These are phyloP conservation scores for Agraylea sexmaculata DNA, from an alignment of 1,140 invertebrate genomes.

Conservation along the genomic window DNA sequence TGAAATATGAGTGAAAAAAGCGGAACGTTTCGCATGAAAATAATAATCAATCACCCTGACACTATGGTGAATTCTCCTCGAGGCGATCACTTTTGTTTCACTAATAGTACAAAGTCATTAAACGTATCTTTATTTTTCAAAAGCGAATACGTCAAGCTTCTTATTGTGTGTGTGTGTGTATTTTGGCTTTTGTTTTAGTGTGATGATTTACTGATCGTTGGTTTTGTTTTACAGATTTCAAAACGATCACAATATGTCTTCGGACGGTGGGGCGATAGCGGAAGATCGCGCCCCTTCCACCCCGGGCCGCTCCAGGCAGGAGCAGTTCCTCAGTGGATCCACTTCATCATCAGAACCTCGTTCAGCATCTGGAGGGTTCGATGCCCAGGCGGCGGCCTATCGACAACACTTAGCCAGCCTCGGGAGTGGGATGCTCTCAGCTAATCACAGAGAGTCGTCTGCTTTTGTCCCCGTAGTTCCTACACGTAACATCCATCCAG, in stretches of 20 bases:
- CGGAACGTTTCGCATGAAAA: too few species aligned
- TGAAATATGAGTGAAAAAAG: too few species aligned
- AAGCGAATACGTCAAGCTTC: too few species aligned
- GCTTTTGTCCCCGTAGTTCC: conserved; percentile 77
- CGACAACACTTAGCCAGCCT: conserved; percentile 50
- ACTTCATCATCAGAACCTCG: conserved; percentile 31
- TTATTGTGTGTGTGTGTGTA: too few species aligned
- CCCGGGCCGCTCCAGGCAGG: conserved; percentile 39
- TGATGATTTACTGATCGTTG: too few species aligned
- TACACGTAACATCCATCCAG: conserved; percentile 51
- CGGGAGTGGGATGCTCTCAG: conserved; percentile 32
- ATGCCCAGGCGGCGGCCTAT: conserved; percentile 51
- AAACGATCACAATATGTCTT: conserved; percentile 13
- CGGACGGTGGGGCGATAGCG: conserved; percentile 18
- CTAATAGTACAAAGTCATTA: too few species aligned
- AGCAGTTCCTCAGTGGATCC: conserved; percentile 42
- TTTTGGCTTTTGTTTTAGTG: too few species aligned
- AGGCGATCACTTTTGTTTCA: too few species aligned
- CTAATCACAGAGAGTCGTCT: conserved; percentile 59
- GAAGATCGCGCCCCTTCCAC: conserved; percentile 27
- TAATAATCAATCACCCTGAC: too few species aligned
- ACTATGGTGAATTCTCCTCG: too few species aligned
- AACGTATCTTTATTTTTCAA: too few species aligned
- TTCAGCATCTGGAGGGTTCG: conserved; percentile 40
- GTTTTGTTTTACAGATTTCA: conserved; percentile 5